Conservation (phyloP, 1,140 invertebrate species). For the Branchinecta lynchi region DNA sequence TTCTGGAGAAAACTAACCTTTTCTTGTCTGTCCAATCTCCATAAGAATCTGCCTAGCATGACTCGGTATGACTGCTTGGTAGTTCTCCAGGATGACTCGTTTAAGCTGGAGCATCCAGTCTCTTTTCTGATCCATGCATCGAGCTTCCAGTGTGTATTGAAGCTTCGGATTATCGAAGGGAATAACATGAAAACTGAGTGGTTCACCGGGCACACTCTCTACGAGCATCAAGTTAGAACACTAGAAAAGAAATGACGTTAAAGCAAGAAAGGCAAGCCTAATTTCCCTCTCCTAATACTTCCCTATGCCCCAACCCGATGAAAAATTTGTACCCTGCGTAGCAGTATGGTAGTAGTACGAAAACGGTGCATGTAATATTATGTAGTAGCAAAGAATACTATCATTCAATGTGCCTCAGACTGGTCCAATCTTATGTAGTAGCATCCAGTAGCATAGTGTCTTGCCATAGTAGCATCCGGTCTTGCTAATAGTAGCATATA, state of each 20-base stretch:
- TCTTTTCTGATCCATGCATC: constrained; percentile 75
- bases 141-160: constrained; percentile 76
- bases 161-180: constrained; percentile 80
- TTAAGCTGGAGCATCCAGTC: constrained; percentile 84
- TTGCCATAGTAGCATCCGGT: no score
- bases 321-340: no score
- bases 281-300: no score
- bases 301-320: no score
- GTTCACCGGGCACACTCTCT: constrained; percentile 83
- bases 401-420: no score
- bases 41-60: constrained; percentile 83
- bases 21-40: constrained; percentile 54
- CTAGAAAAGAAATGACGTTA: constrained; percentile 37
- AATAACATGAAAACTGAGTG: constrained; percentile 85
- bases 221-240: constrained; percentile 94
- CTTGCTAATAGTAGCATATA: no score
- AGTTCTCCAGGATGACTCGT: constrained; percentile 84
- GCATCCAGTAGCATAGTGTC: no score
- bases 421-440: no score
- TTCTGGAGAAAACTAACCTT: constrained; percentile 18
- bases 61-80: constrained; percentile 77
- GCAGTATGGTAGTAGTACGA: no score
- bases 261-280: no score
- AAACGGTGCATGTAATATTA: no score
- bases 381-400: no score